These are phyloP conservation scores for Sericinus montela DNA, from an alignment of 2,888 invertebrate genomes.

Conservation along the genomic window DNA sequence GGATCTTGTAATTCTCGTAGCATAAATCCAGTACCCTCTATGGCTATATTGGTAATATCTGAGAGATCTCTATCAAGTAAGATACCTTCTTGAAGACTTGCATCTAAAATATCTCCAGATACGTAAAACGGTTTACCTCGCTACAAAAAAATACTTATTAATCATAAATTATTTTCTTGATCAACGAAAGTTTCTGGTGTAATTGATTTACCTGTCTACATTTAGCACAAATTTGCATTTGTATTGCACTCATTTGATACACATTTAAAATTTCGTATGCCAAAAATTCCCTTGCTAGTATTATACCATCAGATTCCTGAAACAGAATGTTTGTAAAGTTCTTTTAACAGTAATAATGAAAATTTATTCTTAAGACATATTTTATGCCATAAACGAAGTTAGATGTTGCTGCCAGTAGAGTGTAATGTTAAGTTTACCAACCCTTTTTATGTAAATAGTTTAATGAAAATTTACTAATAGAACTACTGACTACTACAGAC, in stretches of 20 bases:
- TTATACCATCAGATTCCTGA: conserved; percentile 53
- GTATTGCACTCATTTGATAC: conserved; percentile 43
- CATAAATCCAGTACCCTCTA: conserved; percentile 55
- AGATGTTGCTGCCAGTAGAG: too few species aligned
- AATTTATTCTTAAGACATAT: not conserved
- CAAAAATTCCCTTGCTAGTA: conserved; percentile 51
- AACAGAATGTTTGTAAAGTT: conserved; percentile 12
- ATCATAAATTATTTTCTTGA: too few species aligned
- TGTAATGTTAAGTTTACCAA: too few species aligned
- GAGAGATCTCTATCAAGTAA: conserved; percentile 37
- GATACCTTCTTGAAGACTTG: conserved; percentile 31
- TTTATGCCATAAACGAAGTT: too few species aligned
- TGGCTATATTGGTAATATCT: conserved; percentile 49
- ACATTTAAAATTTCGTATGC: conserved; percentile 40
- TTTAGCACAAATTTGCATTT: conserved; percentile 52
- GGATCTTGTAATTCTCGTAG: conserved; percentile 11
- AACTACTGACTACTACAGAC: too few species aligned
- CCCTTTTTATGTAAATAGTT: too few species aligned
- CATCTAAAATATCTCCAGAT: conserved; percentile 47
- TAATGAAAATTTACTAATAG: too few species aligned
- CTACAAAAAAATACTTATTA: conserved; percentile 30
- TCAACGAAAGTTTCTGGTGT: not conserved
- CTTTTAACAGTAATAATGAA: not conserved
- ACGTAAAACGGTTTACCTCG: conserved; percentile 54
- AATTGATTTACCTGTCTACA: conserved; percentile 44